phyloP scores from a whole-genome alignment of 2,797 vertebrate species.

The Pseudochirops cupreus region DNA sequence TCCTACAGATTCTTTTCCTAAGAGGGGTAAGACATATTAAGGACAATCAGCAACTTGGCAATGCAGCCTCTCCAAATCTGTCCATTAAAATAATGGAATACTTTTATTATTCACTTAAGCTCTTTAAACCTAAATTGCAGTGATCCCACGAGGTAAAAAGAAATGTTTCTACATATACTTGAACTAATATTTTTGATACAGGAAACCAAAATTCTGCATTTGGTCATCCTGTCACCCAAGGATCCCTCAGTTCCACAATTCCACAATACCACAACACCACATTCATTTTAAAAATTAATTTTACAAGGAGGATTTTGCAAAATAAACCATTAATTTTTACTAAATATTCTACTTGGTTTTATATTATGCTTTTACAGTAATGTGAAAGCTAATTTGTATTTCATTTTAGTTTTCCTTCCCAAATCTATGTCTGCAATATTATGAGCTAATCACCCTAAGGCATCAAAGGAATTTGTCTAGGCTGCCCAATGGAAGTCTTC shows the following conservation, averaged over 20 bases:
- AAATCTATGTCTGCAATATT: neutral
- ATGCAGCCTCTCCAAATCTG: neutral
- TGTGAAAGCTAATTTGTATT: neutral
- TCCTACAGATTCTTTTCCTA: neutral
- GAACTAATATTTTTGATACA: neutral
- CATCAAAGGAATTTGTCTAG: neutral
- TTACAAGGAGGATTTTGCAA: no score
- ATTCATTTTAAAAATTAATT: no score
- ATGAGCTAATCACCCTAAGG: neutral
- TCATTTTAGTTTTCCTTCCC: neutral
- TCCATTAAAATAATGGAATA: neutral
- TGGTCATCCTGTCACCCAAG: neutral
- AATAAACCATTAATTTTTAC: no score
- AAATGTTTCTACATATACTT: neutral
- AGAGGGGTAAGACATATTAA: neutral
- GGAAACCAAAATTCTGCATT: neutral
- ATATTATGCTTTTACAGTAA: no score
- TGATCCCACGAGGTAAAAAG: neutral
- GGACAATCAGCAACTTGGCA: neutral
- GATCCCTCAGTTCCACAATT: no score
- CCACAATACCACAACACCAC: no score
- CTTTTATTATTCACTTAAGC: neutral
- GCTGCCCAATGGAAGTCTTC: neutral
- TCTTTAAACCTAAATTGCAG: neutral
- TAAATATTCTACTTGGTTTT: no score